Evolutionary conservation across 2,888 invertebrate species (phyloP), one percentile per base, ranked within the genome.

Genomic region (Drosophila nr. fundita): DNA sequence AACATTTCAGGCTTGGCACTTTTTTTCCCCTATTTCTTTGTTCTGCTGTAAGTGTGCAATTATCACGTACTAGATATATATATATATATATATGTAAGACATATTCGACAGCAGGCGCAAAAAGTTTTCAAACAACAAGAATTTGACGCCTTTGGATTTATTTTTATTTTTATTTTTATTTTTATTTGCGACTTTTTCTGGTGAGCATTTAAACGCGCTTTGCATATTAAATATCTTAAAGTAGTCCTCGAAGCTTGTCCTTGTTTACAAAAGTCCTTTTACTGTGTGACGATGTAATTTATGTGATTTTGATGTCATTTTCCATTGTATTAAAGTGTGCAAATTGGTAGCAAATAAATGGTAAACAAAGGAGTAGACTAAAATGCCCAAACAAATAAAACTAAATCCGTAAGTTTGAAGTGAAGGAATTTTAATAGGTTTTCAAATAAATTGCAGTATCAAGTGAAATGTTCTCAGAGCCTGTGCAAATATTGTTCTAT

Each of bases 51-150:
- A 68, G 66, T 76, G 48, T 71, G 76, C 86, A 88, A 86, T 89
- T 90, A 89, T 87, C 89, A 91, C 91, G 89, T 89, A 88, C 82
- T 68, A 45, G 38, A 77, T n/a, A 6, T 10, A 11, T 8, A 3
- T n/a, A 5, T n/a, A 2, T 4, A 11, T 42, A 11, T 42, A 21
- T 3, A n/a, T 18, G 4, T 53, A 73, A 63, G 63, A 58, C 65
- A 68, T 77, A 69, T 73, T 75, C 58, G 32, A 74, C 73, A 80
- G 63, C 67, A 68, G 68, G 38, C 59, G 38, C 65, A 70, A 79
- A 76, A 83, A 65, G 80, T 82, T 76, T 29, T 29, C 73, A 72
- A 63, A 65, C 59, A 82, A 83, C 79, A 76, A 79, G 24, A 21
- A 34, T 84, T 78, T 64, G 87, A 80, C 74, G 85, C 73, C 85